A percentile compares a stretch with the other conserved stretches of the same genome.
phyloP scores from a whole-genome alignment of 2,888 invertebrate species.

The Drosophila nr. perissopoda region DNA sequence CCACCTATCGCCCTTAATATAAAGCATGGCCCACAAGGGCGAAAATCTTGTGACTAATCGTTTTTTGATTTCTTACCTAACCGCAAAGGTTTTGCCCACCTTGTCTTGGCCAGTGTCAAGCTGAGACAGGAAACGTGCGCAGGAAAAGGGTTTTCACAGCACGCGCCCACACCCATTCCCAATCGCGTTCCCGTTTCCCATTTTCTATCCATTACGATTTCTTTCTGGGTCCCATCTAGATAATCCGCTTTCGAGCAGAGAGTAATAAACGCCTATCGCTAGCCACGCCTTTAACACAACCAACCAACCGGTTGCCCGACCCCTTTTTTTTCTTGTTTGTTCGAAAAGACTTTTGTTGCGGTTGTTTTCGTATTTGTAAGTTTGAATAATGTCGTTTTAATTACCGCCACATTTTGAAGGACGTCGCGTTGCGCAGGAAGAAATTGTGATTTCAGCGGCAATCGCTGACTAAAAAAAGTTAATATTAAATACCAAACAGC shows the following conservation, averaged over 20 bases:
- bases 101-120: conserved; percentile 32
- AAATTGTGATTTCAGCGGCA: conserved; percentile 35
- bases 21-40: conserved; percentile 21
- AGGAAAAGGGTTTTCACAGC: conserved; percentile 51
- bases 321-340: conserved; percentile 28
- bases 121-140: conserved; percentile 45
- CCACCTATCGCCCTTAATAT: conserved; percentile 3
- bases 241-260: conserved; percentile 46
- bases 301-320: conserved; percentile 18
- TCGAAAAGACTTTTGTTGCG: conserved; percentile 33
- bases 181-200: conserved; percentile 1
- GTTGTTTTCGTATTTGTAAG: conserved; percentile 50
- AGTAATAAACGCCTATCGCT: conserved; percentile 72
- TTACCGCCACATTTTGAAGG: conserved; percentile 70
- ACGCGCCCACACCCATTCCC: conserved; percentile 10
- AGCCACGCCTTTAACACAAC: conserved; percentile 39
- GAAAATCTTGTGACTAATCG: conserved; percentile 74
- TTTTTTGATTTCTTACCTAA: conserved; percentile 72
- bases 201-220: conserved; percentile 27
- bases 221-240: conserved; percentile 57
- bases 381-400: conserved; percentile 81
- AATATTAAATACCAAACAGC: conserved; percentile 34
- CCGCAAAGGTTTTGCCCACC: conserved; percentile 42
- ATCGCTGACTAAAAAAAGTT: conserved; percentile 28
- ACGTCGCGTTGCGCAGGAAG: conserved; percentile 24